Evolutionary conservation across 2,888 invertebrate genomes (phyloP).

Genomic region (Cantharis rufa): DNA sequence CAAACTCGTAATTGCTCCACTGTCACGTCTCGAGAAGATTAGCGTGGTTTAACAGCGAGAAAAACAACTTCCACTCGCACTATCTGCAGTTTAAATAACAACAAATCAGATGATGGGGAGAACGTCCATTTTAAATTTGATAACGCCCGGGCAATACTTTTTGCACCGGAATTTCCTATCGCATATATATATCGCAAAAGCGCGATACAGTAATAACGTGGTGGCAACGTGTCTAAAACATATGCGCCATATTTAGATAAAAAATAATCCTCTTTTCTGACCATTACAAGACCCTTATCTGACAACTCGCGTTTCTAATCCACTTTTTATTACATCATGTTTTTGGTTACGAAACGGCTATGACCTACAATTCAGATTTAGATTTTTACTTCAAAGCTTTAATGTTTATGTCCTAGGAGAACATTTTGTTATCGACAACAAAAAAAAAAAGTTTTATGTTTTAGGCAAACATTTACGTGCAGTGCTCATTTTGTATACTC

Average conservation of each 20-base stretch:
- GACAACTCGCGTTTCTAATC: conserved; percentile 29
- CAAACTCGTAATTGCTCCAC: conserved; percentile 49
- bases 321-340: conserved; percentile 27
- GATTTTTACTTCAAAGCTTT: not conserved
- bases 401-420: not conserved
- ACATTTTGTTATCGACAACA: not conserved
- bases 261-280: conserved; percentile 53
- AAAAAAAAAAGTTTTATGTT: not conserved
- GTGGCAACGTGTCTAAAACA: conserved; percentile 44
- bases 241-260: conserved; percentile 51
- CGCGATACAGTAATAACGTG: conserved; percentile 39
- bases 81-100: conserved; percentile 27
- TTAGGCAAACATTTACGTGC: not conserved
- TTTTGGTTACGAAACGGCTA: not conserved
- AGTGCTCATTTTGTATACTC: not conserved
- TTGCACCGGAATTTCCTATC: conserved; percentile 24
- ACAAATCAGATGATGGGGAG: conserved; percentile 24
- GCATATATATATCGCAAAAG: conserved; percentile 20
- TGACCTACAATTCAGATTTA: not conserved
- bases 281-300: conserved; percentile 49
- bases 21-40: conserved; percentile 48
- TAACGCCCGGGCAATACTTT: conserved; percentile 30
- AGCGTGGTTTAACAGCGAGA: conserved; percentile 35
- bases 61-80: conserved; percentile 27
- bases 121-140: conserved; percentile 38